phyloP scores from a whole-genome alignment of 2,797 vertebrate genomes.

The Acrossocheilus fasciatus region DNA sequence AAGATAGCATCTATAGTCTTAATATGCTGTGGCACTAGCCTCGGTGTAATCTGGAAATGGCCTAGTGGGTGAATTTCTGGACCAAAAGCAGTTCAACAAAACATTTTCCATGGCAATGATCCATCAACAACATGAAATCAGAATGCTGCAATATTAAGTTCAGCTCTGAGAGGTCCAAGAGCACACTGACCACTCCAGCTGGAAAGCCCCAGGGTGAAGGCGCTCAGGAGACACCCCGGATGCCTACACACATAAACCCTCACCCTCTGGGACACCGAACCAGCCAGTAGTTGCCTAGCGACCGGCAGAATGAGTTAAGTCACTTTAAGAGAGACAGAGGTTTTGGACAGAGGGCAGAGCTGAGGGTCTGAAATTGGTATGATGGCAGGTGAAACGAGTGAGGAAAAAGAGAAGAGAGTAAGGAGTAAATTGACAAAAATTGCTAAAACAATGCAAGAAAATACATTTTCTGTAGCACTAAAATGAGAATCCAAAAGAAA shows the following conservation, averaged over 20 bases:
- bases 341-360: slow-evolving; percentile 16
- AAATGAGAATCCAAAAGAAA: slow-evolving; percentile 2
- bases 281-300: slow-evolving; percentile 84
- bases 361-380: slow-evolving; percentile 22
- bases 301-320: slow-evolving; percentile 73
- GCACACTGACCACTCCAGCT: slow-evolving; percentile 7
- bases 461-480: not conserved
- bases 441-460: slow-evolving; percentile 8
- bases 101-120: not conserved
- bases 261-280: slow-evolving; percentile 72
- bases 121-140: not conserved
- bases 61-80: not conserved
- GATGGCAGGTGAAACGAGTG: slow-evolving; percentile 5
- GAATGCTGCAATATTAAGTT: slow-evolving; percentile 7
- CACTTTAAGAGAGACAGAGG: slow-evolving; percentile 64
- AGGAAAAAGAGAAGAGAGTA: not conserved
- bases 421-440: slow-evolving; percentile 2
- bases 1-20: slow-evolving; percentile 18
- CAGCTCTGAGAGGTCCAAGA: not conserved
- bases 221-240: slow-evolving; percentile 65
- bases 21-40: slow-evolving; percentile 3
- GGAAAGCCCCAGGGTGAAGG: slow-evolving; percentile 2
- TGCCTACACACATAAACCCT: slow-evolving; percentile 85
- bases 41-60: slow-evolving; percentile 18
- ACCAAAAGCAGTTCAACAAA: slow-evolving; percentile 7